Base-by-base conservation (phyloP, 2,113 vertebrate species). In the Bucco capensis region DNA sequence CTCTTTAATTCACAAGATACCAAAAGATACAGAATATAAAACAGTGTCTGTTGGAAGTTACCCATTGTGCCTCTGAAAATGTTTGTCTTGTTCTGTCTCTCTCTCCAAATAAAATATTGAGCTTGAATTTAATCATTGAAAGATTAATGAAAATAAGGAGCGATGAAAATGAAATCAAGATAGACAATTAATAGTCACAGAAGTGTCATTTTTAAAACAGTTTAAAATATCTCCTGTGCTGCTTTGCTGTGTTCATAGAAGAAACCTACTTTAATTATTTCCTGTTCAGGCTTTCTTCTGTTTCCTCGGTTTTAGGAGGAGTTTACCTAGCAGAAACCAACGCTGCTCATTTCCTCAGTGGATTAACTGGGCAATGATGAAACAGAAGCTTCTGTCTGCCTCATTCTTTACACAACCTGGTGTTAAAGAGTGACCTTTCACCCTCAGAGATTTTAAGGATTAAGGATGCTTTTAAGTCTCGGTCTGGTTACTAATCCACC, bases 361-460 rank as follows among this genome's bases (percentile, higher is more conserved):
- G 98, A 98, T 98, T 98, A 98, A 96, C 94, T 87, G 83, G 95
- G 93, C 97, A 96, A 92, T 49, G 97, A 96, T 97, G 97, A 97
- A 97, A 98, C 97, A 98, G 97, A 97, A 97, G 97, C 97, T 96
- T 97, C 96, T 96, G 96, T 77, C 97, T 98, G 96, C 97, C 96
- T 97, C 97, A 97, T 98, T 98, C 98, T 98, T 97, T 97, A 97
- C 97, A 98, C 97, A 98, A 96, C 98, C 97, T 98, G 98, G 97
- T 98, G 98, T 98, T 98, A 98, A 98, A 98, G 97, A 94, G 87
- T 98, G 98, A 99, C 98, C 99, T 98, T 98, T 99, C 98, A 98
- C 98, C 98, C 92, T 97, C 96, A 96, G 97, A 98, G 98, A 98
- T 99, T 98, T 98, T 95, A 98, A 97, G 98, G 98, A 99, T 99